A percentile compares a stretch with the other conserved stretches of the same genome.
Evolutionary conservation across 35 echinoderm and acorn worm species (phyloP).

Genomic region (Acanthaster planci): DNA sequence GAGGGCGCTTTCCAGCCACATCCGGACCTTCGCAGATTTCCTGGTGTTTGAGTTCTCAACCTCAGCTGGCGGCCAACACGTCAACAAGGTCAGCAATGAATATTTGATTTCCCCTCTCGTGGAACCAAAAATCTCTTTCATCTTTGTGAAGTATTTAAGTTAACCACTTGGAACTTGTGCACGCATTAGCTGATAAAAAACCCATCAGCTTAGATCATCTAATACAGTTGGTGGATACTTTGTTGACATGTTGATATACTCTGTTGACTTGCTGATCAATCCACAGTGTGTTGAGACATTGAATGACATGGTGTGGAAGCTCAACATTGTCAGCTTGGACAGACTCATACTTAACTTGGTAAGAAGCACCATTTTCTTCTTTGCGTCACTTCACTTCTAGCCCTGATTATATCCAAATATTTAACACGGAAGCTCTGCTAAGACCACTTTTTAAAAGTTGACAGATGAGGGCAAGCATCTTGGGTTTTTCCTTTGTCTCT

Average conservation of each 20-base stretch:
- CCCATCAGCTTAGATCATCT: no score
- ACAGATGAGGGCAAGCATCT: not conserved
- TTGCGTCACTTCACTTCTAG: no score
- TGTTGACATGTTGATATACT: not conserved
- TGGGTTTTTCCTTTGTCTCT: not conserved
- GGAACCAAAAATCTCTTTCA: no score
- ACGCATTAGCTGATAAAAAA: no score
- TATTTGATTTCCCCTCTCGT: not conserved
- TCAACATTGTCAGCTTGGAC: constrained; percentile 92
- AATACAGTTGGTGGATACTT: no score
- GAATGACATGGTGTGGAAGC: constrained; percentile 99
- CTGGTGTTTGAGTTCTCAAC: constrained; percentile 97
- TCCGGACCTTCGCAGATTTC: constrained; percentile 94
- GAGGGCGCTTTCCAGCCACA: constrained; percentile 72
- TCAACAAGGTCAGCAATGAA: constrained; percentile 71
- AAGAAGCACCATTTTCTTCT: constrained; percentile 15
- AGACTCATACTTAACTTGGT: constrained; percentile 95
- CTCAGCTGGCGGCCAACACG: constrained; percentile 90
- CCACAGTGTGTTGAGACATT: constrained; percentile 94
- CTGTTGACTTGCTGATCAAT: not conserved
- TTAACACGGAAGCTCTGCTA: no score
- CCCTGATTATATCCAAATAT: no score
- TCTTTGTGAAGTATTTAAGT: no score
- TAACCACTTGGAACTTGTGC: no score
- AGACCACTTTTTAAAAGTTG: no score